Evolutionary conservation across 2,888 invertebrate genomes (phyloP), one percentile per base, ranked within the genome.

Genomic region (Nudaria mundana): DNA sequence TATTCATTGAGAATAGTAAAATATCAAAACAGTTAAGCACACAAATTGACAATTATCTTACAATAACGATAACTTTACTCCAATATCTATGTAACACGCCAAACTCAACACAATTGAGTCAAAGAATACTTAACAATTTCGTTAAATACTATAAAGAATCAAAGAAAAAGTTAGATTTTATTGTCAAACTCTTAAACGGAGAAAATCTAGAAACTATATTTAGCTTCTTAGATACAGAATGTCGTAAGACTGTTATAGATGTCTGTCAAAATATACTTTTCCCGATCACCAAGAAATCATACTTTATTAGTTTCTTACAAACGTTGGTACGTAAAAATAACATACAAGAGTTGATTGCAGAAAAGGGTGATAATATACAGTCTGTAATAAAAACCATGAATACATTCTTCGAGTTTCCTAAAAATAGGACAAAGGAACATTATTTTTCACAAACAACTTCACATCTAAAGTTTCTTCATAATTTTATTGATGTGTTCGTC

Each of bases 281-380:
- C 48, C 87, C 87, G 0, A 42, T 66, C 0, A 73, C 66, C 22
- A 88, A 81, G 30, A 85, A 75, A 44, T 50, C 80, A 1, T 81
- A 72, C 35, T 87, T 75, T 40, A 63, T 76, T 2, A 78, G 71
- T 42, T 84, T 76, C 44, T 59, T 87, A 1, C 78, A 79, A 52
- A 82, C 83, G 2, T 54, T 87, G 11, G 76, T 88, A 11, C 59
- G 78, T 11, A 83, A 81, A 56, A 81, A 84, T 14, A 84, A 76
- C 47, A 67, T 85, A 15, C 71, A 80, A 46, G 68, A 76, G 4
- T 48, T 89, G 5, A 75, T 85, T 0, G 65, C 76, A 1, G 82
- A 88, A 48, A 88, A 81, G 44, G 85, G 86, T 0, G 88, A 89
- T 26, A 84, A 81, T 24, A 81, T 89, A 35, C 82, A 83, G 51